phyloP scores from a whole-genome alignment of 2,113 vertebrate species.

The Notarius lentiginosus region DNA sequence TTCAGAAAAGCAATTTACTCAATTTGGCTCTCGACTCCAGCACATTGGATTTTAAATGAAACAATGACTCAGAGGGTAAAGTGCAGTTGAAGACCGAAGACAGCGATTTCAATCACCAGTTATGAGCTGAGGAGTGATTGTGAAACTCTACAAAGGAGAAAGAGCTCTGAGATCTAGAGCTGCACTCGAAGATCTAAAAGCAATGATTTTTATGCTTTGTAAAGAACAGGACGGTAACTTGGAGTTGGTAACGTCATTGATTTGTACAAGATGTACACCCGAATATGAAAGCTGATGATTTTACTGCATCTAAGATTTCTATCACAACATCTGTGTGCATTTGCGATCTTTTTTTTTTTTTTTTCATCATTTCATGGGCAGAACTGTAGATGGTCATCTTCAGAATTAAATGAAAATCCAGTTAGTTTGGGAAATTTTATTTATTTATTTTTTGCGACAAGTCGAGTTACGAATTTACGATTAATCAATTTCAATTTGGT shows the following conservation, averaged over 20 bases:
- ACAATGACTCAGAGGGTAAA: not conserved
- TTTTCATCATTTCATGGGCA: too few relatives aligned
- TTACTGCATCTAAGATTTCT: not conserved
- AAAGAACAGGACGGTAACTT: not conserved
- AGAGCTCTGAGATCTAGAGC: not conserved
- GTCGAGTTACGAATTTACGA: not conserved
- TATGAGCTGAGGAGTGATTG: not conserved
- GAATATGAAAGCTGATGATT: not conserved
- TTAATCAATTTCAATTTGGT: not conserved
- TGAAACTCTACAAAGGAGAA: not conserved
- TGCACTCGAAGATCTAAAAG: not conserved
- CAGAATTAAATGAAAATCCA: not conserved
- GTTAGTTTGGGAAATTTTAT: not conserved
- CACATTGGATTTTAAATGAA: slow-evolving; percentile 9
- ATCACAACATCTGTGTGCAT: not conserved
- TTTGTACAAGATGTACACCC: not conserved
- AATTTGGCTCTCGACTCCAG: not conserved
- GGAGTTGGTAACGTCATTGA: not conserved
- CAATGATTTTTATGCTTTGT: not conserved
- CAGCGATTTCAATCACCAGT: not conserved
- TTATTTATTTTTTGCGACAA: too few relatives aligned
- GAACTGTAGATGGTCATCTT: not conserved
- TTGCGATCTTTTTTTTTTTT: not conserved
- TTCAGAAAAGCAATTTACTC: not conserved
- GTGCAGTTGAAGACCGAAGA: not conserved